Evolutionary conservation across 2,888 invertebrate genomes (phyloP).

Genomic region (Arctia plantaginis): DNA sequence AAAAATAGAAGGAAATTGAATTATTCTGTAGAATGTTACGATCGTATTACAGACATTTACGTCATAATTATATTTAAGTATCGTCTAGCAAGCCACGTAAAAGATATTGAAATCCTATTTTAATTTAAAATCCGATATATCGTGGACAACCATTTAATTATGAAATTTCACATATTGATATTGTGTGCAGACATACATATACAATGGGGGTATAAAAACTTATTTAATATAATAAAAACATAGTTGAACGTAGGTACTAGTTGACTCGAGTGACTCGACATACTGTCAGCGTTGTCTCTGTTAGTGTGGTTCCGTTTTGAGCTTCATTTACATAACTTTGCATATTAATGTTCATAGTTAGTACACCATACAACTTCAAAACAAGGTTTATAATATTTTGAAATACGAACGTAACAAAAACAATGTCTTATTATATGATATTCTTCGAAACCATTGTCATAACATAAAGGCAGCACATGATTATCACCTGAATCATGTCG

Average conservation of each 20-base stretch:
- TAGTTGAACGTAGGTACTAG: background rate
- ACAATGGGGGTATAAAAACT: background rate
- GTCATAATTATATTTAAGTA: background rate
- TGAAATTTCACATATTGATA: too few relatives aligned
- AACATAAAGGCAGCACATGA: conserved; percentile 20
- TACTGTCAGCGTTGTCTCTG: background rate
- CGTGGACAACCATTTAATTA: background rate
- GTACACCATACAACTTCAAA: background rate
- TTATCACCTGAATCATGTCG: conserved; percentile 55
- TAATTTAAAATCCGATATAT: background rate
- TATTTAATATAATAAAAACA: background rate
- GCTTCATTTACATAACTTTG: background rate
- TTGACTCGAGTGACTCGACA: background rate
- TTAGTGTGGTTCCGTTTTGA: background rate
- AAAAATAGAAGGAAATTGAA: background rate
- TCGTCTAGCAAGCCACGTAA: background rate
- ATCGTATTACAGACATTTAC: background rate
- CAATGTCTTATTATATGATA: background rate
- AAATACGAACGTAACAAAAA: background rate
- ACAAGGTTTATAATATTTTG: background rate
- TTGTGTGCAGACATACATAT: background rate
- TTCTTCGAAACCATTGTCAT: conserved; percentile 2
- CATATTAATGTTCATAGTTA: background rate
- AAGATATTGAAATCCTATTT: background rate
- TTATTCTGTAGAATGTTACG: background rate